phyloP scores from a whole-genome alignment of 2,113 vertebrate species.

The Buteo buteo region DNA sequence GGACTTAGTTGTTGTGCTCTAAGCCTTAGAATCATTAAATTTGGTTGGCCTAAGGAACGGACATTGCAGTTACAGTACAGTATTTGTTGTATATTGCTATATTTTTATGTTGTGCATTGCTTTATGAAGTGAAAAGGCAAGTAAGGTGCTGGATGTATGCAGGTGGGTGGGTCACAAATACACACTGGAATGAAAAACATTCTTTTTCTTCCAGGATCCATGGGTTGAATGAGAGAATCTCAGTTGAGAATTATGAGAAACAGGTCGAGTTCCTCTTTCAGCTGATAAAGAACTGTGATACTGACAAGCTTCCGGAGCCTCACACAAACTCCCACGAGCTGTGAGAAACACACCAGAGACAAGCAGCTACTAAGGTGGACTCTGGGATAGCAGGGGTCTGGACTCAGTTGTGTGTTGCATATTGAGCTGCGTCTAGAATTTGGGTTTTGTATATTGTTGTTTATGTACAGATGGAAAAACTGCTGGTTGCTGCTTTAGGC shows the following conservation, averaged over 20 bases:
- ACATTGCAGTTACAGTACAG: background rate
- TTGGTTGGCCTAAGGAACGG: background rate
- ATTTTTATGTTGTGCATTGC: background rate
- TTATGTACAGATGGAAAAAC: background rate
- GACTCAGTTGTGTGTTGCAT: background rate
- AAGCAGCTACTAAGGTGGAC: background rate
- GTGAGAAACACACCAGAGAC: slow-evolving; percentile 36
- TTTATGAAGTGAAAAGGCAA: background rate
- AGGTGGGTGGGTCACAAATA: background rate
- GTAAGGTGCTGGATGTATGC: background rate
- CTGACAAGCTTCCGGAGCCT: slow-evolving; percentile 61
- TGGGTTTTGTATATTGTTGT: background rate
- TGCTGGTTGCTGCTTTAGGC: background rate
- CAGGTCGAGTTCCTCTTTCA: slow-evolving; percentile 84
- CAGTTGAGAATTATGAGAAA: slow-evolving; percentile 80
- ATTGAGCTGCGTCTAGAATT: background rate
- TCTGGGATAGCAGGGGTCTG: background rate
- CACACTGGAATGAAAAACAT: background rate
- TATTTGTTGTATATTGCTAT: background rate
- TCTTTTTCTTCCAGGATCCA: slow-evolving; percentile 79
- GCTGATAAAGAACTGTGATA: slow-evolving; percentile 89
- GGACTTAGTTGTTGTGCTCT: background rate
- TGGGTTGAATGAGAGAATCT: slow-evolving; percentile 92
- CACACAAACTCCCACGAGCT: slow-evolving; percentile 80
- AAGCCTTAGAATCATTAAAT: background rate